Percentiles rank a stretch among this genome's conserved stretches.
Evolutionary conservation across 2,888 invertebrate species (phyloP).

Genomic region (Calephelis perditalis): DNA sequence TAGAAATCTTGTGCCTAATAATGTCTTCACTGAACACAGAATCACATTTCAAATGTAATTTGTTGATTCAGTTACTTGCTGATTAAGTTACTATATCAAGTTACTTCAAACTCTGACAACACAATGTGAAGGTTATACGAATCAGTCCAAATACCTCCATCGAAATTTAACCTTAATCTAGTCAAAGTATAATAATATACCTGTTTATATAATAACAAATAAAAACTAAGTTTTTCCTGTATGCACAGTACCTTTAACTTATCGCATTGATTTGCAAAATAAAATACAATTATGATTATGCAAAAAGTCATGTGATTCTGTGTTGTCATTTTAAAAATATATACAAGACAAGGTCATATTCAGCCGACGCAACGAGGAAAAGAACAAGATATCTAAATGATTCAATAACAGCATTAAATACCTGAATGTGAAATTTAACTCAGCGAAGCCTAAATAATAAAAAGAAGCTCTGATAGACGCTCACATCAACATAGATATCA

Average conservation of each 20-base stretch:
- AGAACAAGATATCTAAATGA: slow-evolving; percentile 15
- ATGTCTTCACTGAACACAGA: slow-evolving; percentile 28
- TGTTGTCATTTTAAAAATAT: slow-evolving; percentile 10
- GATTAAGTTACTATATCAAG: too few relatives aligned
- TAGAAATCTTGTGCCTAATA: slow-evolving; percentile 23
- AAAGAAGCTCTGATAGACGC: slow-evolving; percentile 54
- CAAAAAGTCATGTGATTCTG: slow-evolving; percentile 13
- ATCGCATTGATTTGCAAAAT: too few relatives aligned
- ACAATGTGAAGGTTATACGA: too few relatives aligned
- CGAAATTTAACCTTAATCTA: too few relatives aligned
- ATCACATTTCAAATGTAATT: slow-evolving; percentile 24
- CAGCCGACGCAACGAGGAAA: slow-evolving; percentile 56
- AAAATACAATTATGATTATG: too few relatives aligned
- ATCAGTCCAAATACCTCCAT: too few relatives aligned
- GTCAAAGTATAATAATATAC: too few relatives aligned
- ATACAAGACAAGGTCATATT: slow-evolving; percentile 52
- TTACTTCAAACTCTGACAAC: too few relatives aligned
- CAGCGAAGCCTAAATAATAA: slow-evolving; percentile 72
- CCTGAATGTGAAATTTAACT: slow-evolving; percentile 25
- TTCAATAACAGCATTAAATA: slow-evolving; percentile 8
- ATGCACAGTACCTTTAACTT: too few relatives aligned
- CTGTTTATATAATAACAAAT: too few relatives aligned
- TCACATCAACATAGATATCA: slow-evolving; percentile 35
- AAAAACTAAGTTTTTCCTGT: too few relatives aligned
- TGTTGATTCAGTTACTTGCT: too few relatives aligned